A percentile compares a stretch with the other conserved stretches of the same genome.
phyloP scores from a whole-genome alignment of 2,797 vertebrate species.

The Tadarida brasiliensis region DNA sequence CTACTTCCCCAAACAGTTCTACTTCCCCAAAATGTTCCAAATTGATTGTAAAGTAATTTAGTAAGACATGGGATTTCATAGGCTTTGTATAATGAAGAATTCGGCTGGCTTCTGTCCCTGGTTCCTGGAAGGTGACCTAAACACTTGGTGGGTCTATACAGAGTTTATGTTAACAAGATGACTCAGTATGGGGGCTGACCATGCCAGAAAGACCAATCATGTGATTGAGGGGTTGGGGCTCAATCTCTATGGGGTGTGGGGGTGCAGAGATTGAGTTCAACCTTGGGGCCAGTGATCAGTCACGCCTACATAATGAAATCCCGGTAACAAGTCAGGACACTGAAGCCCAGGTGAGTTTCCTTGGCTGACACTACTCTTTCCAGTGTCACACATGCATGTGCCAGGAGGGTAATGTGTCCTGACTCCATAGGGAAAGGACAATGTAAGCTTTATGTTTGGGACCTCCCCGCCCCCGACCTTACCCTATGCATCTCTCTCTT shows the following conservation, averaged over 20 bases:
- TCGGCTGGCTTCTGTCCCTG: neutral
- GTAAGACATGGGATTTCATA: neutral
- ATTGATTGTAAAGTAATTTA: neutral
- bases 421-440: neutral
- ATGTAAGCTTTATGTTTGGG: neutral
- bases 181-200: neutral
- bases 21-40: neutral
- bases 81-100: neutral
- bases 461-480: neutral
- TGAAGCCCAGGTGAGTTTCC: neutral
- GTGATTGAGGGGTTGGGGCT: neutral
- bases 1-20: neutral
- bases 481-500: neutral
- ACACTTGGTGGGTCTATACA: neutral
- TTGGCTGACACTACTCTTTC: neutral
- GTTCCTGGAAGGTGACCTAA: conserved; percentile 3
- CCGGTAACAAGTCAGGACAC: neutral
- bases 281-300: neutral
- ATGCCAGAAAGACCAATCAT: neutral
- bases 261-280: neutral
- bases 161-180: conserved; percentile 6
- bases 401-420: neutral
- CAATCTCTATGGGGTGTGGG: neutral
- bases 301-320: neutral
- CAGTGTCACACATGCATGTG: neutral